These are phyloP conservation scores for Falco columbarius DNA, from an alignment of 2,797 vertebrate genomes.

Conservation along the genomic window DNA sequence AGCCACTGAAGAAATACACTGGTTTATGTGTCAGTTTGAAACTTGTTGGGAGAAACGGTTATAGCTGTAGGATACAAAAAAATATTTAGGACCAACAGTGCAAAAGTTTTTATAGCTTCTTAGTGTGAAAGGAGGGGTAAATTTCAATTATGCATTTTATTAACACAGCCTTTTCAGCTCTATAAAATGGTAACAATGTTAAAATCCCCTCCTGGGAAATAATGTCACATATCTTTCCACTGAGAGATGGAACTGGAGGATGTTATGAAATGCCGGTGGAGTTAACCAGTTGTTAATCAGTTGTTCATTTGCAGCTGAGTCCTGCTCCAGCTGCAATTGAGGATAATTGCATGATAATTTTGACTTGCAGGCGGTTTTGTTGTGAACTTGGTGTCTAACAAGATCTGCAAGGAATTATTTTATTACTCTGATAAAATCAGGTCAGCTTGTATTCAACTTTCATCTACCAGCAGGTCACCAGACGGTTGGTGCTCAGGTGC, in stretches of 20 bases:
- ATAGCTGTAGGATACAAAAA: not conserved
- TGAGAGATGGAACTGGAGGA: not conserved
- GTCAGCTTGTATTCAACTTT: rapidly evolving
- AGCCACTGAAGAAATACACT: not conserved
- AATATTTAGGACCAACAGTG: constrained; percentile 4
- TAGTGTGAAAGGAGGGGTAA: not conserved
- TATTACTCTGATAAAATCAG: not conserved
- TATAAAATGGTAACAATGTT: constrained; percentile 10
- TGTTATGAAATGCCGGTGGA: not conserved
- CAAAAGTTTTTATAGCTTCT: not conserved
- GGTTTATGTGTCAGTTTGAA: constrained; percentile 1
- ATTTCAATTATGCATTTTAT: constrained; percentile 40
- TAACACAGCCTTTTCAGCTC: constrained; percentile 1
- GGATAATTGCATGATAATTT: not conserved
- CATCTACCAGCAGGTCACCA: not conserved
- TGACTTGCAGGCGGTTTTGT: not conserved
- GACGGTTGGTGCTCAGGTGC: not conserved
- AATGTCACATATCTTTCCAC: not conserved
- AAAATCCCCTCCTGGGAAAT: constrained; percentile 42
- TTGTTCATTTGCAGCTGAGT: not conserved
- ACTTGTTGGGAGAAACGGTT: not conserved
- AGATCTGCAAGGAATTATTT: not conserved
- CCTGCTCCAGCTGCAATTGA: not conserved
- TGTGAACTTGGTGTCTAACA: not conserved
- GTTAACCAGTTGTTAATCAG: constrained; percentile 37